Base-by-base conservation (phyloP, 2,797 vertebrate genomes). In the Anguilla marmorata region DNA sequence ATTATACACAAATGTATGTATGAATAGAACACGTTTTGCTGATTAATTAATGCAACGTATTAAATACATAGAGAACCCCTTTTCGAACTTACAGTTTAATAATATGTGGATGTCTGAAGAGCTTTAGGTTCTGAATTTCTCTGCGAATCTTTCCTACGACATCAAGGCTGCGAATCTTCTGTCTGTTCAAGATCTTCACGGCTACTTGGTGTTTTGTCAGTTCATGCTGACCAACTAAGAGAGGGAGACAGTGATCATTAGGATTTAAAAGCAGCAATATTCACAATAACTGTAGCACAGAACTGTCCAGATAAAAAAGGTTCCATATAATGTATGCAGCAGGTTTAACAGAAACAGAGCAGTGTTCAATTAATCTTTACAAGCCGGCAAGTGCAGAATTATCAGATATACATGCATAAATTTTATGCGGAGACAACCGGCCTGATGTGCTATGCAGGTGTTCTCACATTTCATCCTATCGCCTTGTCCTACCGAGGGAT, bases 61-160 rank as follows among this genome's bases (percentile, higher is more conserved):
- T 58, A 58, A 58, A 58, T 19, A 19, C 12, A 1, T 45, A n/a
- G 83, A 56, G 56, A 84, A 12, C 16, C 30, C 45, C n/a, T 30
- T 48, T 50, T 93, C 90, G 91, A 94, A 96, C 98, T 99, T 96
- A 99, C 98, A 99, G 94, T 94, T 99, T 99, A 94, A 99, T 99
- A 94, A 99, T 99, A 92, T 99, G 98, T 88, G 98, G 98, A 92
- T 99, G 99, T 83, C 99, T 96, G 94, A 99, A 99, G 90, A 99
- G 98, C 92, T 99, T 99, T 91, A 99, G 97, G 94, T 99, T 99
- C 95, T 99, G 98, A 92, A 99, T 99, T 92, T 99, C 99, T 86
- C 98, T 94, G 52, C 98, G 97, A 92, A 99, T 99, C 94, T 99
- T 99, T 90, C 98, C 99, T 87, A 99, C 99, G 87, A 99, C 99